Percentiles rank a stretch among this genome's conserved stretches.
Conservation (phyloP, 2,797 vertebrate genomes). For the Schizothorax lantsangensis region DNA sequence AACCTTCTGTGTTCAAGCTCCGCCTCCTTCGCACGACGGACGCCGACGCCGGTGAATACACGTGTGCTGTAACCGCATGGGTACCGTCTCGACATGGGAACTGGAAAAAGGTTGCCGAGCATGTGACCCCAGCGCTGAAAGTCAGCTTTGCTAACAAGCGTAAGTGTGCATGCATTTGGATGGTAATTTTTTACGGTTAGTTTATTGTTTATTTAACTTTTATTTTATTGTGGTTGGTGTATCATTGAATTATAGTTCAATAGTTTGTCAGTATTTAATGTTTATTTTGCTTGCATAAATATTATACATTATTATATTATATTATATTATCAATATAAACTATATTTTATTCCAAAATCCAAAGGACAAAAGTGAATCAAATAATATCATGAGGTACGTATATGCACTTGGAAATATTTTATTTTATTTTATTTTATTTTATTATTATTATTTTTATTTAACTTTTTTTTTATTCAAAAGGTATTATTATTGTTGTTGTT, state of each 20-base stretch:
- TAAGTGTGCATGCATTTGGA: slow-evolving; percentile 60
- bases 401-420: not conserved
- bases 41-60: slow-evolving; percentile 80
- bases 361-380: not conserved
- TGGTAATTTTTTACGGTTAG: not conserved
- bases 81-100: slow-evolving; percentile 71
- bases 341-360: not conserved
- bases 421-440: not conserved
- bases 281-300: not conserved
- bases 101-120: slow-evolving; percentile 79
- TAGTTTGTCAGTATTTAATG: not conserved
- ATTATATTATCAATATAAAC: not conserved
- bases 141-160: slow-evolving; percentile 81
- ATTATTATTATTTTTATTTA: not conserved
- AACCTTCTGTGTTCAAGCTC: slow-evolving; percentile 83
- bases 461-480: not conserved
- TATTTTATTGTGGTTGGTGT: not conserved
- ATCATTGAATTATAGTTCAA: not conserved
- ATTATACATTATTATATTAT: not conserved
- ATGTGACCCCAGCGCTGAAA: slow-evolving; percentile 73
- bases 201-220: not conserved
- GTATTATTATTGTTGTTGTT: not conserved
- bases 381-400: not conserved
- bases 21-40: slow-evolving; percentile 85
- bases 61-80: slow-evolving; percentile 80